These are phyloP conservation scores for Sylvia atricapilla DNA, from an alignment of 2,113 vertebrate species.

Conservation along the genomic window DNA sequence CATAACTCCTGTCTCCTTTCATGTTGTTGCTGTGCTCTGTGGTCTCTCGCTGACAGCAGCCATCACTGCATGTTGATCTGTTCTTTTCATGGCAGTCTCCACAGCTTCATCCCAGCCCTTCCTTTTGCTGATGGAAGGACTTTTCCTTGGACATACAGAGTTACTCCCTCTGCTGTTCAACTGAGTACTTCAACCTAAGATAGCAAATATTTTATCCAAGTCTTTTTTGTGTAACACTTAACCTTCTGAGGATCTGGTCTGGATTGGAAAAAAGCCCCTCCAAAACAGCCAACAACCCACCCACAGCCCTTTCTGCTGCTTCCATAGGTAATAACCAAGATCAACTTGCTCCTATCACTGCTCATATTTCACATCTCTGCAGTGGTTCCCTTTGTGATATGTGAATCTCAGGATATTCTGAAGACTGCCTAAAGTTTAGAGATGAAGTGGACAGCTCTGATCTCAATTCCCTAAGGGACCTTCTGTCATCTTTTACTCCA, in stretches of 20 bases:
- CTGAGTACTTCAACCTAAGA: background rate
- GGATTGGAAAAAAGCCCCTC: background rate
- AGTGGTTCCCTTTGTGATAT: background rate
- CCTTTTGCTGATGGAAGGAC: background rate
- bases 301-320: background rate
- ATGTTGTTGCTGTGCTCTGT: background rate
- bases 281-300: background rate
- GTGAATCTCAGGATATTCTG: background rate
- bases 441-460: background rate
- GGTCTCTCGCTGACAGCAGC: background rate
- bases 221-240: background rate
- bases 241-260: background rate
- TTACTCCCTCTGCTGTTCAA: background rate
- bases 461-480: background rate
- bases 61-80: background rate
- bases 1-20: background rate
- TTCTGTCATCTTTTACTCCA: background rate
- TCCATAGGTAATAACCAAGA: background rate
- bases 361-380: background rate
- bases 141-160: background rate
- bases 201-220: background rate
- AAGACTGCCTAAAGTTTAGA: background rate
- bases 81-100: background rate
- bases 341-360: fast-evolving
- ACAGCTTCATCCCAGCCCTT: background rate